Evolutionary conservation across 2,888 invertebrate genomes (phyloP).

Genomic region (Chironomus riparius): DNA sequence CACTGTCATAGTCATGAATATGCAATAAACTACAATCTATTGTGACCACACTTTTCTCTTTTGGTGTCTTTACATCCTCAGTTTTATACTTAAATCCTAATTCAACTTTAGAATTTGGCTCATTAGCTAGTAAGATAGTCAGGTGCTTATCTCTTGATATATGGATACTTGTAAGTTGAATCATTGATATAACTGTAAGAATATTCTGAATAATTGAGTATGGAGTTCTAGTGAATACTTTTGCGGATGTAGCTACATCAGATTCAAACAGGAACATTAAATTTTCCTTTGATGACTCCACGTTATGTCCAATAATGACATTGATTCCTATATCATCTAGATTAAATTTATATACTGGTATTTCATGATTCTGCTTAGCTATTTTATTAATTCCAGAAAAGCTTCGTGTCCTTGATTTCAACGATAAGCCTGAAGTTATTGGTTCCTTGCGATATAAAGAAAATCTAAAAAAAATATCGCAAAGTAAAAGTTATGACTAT

Average conservation of each 20-base stretch:
- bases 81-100: neutral
- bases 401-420: constrained; percentile 40
- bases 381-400: constrained; percentile 28
- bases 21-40: constrained; percentile 23
- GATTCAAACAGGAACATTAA: constrained; percentile 18
- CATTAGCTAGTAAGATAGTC: constrained; percentile 35
- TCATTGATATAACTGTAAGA: constrained; percentile 39
- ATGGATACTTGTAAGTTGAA: constrained; percentile 42
- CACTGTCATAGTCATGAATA: constrained; percentile 13
- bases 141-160: constrained; percentile 42
- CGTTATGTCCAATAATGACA: neutral
- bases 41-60: constrained; percentile 7
- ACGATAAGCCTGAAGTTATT: constrained; percentile 40
- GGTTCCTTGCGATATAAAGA: constrained; percentile 40
- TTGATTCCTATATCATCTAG: constrained; percentile 20
- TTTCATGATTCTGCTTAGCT: neutral
- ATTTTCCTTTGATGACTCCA: constrained; percentile 19
- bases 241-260: constrained; percentile 9
- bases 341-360: constrained; percentile 6
- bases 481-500: neutral
- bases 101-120: constrained; percentile 18
- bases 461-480: constrained; percentile 31
- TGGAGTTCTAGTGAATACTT: constrained; percentile 15
- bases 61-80: constrained; percentile 2
- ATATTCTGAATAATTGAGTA: constrained; percentile 17